Percentiles rank a stretch among this genome's conserved stretches.
Evolutionary conservation across 2,888 invertebrate genomes (phyloP).

Genomic region (Aethes cnicana): DNA sequence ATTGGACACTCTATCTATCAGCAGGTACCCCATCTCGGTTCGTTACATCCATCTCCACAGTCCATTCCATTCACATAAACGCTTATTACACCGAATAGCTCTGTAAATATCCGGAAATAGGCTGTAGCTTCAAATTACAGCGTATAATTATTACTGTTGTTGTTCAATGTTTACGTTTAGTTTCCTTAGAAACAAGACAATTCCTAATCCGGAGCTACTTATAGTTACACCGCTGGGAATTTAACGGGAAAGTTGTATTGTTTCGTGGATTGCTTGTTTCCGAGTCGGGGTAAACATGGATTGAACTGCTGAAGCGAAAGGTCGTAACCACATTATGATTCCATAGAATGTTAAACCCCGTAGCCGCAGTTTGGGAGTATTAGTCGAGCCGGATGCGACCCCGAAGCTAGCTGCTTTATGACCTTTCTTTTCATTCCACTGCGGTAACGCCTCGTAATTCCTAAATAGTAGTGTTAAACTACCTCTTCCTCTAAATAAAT

Average conservation of each 20-base stretch:
- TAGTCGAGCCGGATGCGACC: constrained; percentile 1
- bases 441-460: no score
- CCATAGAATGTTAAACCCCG: no score
- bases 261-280: constrained; percentile 7
- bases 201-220: background rate
- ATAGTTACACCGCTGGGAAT: background rate
- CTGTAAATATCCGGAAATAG: no score
- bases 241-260: constrained; percentile 6
- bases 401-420: background rate
- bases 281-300: background rate
- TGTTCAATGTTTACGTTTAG: background rate
- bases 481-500: no score
- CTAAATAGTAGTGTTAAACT: no score
- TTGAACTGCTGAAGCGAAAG: no score
- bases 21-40: background rate
- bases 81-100: no score
- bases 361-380: no score
- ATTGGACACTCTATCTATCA: background rate
- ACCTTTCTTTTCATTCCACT: background rate
- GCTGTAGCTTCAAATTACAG: background rate
- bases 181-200: constrained; percentile 1
- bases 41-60: no score
- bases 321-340: no score
- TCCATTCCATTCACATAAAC: no score
- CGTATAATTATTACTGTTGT: background rate